These are phyloP conservation scores for Olivierus martensii DNA, from an alignment of 1,140 invertebrate genomes.

Conservation along the genomic window DNA sequence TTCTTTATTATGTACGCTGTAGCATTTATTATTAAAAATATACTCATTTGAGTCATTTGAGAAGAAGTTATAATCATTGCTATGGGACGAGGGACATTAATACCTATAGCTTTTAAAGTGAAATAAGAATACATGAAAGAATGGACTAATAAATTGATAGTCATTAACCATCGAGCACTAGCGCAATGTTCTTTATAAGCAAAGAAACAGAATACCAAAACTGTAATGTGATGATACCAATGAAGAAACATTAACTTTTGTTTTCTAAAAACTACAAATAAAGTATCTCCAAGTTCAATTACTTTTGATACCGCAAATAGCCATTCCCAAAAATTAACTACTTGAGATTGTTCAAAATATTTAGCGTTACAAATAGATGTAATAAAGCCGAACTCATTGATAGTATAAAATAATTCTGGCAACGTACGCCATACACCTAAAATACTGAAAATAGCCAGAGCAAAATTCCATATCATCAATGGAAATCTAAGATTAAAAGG, in stretches of 20 bases:
- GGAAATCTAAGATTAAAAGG: conserved; percentile 72
- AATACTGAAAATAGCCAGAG: conserved; percentile 84
- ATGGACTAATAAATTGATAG: conserved; percentile 98
- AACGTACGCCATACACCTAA: conserved; percentile 74
- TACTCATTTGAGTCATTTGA: conserved; percentile 89
- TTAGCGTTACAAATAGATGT: conserved; percentile 88
- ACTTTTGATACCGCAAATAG: conserved; percentile 86
- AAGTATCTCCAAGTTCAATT: conserved; percentile 86
- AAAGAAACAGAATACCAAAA: conserved; percentile 91
- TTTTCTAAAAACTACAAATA: conserved; percentile 91
- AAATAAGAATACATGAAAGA: conserved; percentile 98
- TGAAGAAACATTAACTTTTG: conserved; percentile 96
- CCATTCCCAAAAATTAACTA: conserved; percentile 90
- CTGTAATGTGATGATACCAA: conserved; percentile 60
- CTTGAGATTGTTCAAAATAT: conserved; percentile 71
- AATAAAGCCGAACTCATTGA: conserved; percentile 75
- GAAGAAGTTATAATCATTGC: conserved; percentile 85
- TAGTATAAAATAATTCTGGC: conserved; percentile 71
- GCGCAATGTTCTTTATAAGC: conserved; percentile 92
- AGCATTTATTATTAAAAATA: conserved; percentile 79
- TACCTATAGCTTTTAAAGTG: conserved; percentile 72
- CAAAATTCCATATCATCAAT: conserved; percentile 79
- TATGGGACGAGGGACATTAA: conserved; percentile 61
- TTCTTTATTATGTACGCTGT: conserved; percentile 46
- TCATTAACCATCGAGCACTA: conserved; percentile 92